These are phyloP conservation scores for Pantelozetes paolii DNA, from an alignment of 2,888 invertebrate species.

Conservation along the genomic window DNA sequence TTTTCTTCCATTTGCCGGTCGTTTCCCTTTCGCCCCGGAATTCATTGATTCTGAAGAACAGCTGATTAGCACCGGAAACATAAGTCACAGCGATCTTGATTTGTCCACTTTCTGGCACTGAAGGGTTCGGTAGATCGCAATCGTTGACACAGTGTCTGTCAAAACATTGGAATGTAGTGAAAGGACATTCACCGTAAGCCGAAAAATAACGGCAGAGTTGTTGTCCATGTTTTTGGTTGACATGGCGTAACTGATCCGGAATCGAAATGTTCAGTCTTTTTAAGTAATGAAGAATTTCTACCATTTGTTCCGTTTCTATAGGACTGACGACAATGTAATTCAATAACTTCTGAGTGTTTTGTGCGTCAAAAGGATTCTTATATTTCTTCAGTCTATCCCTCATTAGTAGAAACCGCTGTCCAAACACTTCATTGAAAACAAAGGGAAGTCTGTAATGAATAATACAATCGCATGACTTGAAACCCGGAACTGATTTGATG, in stretches of 20 bases:
- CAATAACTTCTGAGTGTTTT: background rate
- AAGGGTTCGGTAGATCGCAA: background rate
- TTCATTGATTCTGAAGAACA: constrained; percentile 26
- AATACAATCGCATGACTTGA: constrained; percentile 10
- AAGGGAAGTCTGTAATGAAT: constrained; percentile 15
- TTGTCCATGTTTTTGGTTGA: background rate
- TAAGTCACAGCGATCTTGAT: constrained; percentile 19
- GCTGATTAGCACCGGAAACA: constrained; percentile 12
- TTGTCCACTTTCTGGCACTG: background rate
- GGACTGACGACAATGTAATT: constrained; percentile 20
- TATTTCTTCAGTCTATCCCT: background rate
- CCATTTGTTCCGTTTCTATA: background rate
- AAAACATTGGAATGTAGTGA: background rate
- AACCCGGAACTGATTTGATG: background rate
- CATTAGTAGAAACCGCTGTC: background rate
- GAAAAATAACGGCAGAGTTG: background rate
- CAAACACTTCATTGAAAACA: background rate
- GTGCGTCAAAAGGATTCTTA: background rate
- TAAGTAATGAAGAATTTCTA: background rate
- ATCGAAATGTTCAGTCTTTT: background rate
- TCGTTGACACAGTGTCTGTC: constrained; percentile 22
- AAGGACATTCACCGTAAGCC: constrained; percentile 12
- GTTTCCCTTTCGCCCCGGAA: background rate
- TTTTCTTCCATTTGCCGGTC: constrained; percentile 14
- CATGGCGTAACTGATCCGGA: background rate